These are phyloP conservation scores for Girardinus metallicus DNA, from an alignment of 2,797 vertebrate genomes.

Conservation along the genomic window DNA sequence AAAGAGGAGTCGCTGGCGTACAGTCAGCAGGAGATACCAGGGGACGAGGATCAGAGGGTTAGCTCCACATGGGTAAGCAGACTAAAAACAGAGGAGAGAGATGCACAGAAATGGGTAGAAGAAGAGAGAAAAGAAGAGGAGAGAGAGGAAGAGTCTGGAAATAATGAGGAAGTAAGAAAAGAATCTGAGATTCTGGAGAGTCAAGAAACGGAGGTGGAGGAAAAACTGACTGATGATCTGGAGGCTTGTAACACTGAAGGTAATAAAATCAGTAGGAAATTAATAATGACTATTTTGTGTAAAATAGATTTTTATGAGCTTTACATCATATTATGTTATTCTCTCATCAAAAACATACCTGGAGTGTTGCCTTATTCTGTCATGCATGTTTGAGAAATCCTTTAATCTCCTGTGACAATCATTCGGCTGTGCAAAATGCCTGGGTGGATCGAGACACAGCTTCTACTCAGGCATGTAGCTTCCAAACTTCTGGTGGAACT, in stretches of 20 bases:
- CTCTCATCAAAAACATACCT: too few species aligned
- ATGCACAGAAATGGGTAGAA: slow-evolving; percentile 24
- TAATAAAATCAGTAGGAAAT: slow-evolving; percentile 26
- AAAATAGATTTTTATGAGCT: too few species aligned
- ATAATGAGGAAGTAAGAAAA: slow-evolving; percentile 28
- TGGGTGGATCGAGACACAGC: too few species aligned
- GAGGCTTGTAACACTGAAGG: slow-evolving; percentile 67
- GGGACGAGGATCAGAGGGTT: slow-evolving; percentile 23
- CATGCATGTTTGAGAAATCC: too few species aligned
- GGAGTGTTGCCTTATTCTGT: too few species aligned
- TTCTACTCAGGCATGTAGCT: too few species aligned
- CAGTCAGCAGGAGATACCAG: slow-evolving; percentile 29
- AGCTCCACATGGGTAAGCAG: slow-evolving; percentile 14
- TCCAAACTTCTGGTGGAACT: too few species aligned
- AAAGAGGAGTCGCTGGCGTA: slow-evolving; percentile 43
- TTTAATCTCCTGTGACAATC: too few species aligned
- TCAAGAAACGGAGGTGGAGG: slow-evolving; percentile 29
- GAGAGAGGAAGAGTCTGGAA: slow-evolving; percentile 23
- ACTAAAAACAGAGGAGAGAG: slow-evolving; percentile 34
- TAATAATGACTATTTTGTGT: background rate
- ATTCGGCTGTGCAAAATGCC: too few species aligned
- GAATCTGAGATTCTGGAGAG: slow-evolving; percentile 17
- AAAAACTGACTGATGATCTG: slow-evolving; percentile 37
- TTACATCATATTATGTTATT: too few species aligned
- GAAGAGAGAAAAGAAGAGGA: slow-evolving; percentile 24